Evolutionary conservation across 2,888 invertebrate species (phyloP).

Genomic region (Oscheius myriophilus): DNA sequence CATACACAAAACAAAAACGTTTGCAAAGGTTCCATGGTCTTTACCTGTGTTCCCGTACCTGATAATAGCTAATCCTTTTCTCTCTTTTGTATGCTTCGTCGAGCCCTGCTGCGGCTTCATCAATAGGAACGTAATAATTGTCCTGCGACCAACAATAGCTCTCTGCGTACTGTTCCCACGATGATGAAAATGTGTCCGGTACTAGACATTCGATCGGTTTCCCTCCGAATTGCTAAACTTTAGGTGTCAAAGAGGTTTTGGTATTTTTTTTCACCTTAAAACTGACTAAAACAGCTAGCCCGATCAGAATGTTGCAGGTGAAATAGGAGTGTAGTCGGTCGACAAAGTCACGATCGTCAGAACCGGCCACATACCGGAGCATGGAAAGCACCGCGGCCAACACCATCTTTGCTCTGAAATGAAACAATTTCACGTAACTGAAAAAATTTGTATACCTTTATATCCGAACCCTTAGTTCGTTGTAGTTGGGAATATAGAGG

Average conservation of each 20-base stretch:
- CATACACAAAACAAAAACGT: no score
- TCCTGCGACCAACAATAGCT: constrained; percentile 69
- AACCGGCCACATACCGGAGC: constrained; percentile 68
- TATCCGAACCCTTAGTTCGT: constrained; percentile 6
- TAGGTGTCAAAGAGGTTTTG: not conserved
- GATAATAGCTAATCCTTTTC: constrained; percentile 64
- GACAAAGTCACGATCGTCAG: constrained; percentile 68
- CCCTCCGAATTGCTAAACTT: constrained; percentile 69
- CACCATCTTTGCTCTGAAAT: constrained; percentile 57
- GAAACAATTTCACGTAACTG: constrained; percentile 1
- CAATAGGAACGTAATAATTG: constrained; percentile 66
- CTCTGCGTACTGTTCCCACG: constrained; percentile 70
- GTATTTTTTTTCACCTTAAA: constrained; percentile 56
- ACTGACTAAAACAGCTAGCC: constrained; percentile 65
- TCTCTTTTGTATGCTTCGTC: constrained; percentile 51
- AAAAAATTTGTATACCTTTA: not conserved
- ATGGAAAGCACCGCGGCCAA: constrained; percentile 66
- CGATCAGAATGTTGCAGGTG: constrained; percentile 68
- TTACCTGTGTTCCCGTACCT: constrained; percentile 34
- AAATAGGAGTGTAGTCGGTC: constrained; percentile 68
- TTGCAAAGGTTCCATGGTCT: no score
- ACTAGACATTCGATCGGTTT: constrained; percentile 68
- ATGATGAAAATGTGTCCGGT: constrained; percentile 65
- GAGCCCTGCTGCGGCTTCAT: constrained; percentile 59
- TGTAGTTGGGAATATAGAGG: not conserved